Evolutionary conservation across 2,113 vertebrate genomes (phyloP), one percentile per base, ranked within the genome.

Genomic region (Tinamus guttatus): DNA sequence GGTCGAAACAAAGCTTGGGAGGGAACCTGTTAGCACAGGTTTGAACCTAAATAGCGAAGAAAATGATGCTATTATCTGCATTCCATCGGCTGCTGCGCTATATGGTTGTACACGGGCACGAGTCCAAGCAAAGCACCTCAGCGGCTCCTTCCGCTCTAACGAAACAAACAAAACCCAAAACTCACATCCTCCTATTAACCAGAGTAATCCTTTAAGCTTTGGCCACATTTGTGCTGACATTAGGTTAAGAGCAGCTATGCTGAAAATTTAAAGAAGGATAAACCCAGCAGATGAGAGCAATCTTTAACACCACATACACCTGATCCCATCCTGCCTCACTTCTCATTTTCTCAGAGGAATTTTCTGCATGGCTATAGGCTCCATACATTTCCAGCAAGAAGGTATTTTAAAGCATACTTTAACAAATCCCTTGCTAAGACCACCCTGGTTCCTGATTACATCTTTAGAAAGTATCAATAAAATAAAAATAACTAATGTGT

Each of bases 11-110:
- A 89, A 92, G 90, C 88, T 89, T 70, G 77, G 86, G 84, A 96
- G 70, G 65, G 69, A 76, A 94, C 67, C 81, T 96, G 96, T 91
- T 85, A 92, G 88, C 87, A 90, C 93, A 97, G 63, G 95, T 89
- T 95, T 92, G 90, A 95, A 96, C 69, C 58, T 87, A 96, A 96
- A 94, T 68, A 95, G 92, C 71, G 67, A 81, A 94, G 85, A 95
- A 95, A 96, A 96, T 30, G 36, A 90, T 89, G 90, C 84, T 90
- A 62, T 95, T 97, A 96, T 96, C 94, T 96, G 84, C 95, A 95
- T 97, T 97, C 93, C 94, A 96, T 95, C 79, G 1, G 16, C 87
- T 73, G 71, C 81, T 91, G 68, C 68, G 84, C 83, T 83, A 54
- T 90, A 85, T 80, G 93, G 75, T 96, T 96, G 96, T 68, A 82